Conservation (phyloP, 2,888 invertebrate species). For the Dysmachus trigonus region DNA sequence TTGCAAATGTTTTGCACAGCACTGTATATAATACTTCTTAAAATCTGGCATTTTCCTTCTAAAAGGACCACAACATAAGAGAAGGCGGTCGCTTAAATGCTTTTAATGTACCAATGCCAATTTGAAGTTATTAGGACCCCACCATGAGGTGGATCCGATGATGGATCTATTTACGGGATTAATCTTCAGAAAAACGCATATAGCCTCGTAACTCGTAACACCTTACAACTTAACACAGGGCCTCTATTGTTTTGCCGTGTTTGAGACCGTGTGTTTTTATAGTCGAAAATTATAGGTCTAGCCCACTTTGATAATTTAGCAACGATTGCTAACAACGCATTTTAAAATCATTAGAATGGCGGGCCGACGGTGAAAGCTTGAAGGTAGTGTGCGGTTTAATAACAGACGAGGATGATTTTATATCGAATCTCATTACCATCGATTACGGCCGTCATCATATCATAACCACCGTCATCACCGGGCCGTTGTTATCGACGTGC, state of each 20-base stretch:
- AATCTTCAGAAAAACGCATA: too few species aligned
- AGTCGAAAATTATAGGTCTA: not conserved
- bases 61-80: too few species aligned
- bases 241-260: not conserved
- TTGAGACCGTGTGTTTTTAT: not conserved
- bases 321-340: slow-evolving; percentile 31
- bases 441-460: slow-evolving; percentile 35
- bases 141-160: too few species aligned
- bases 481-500: not conserved
- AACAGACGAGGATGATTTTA: slow-evolving; percentile 36
- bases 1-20: too few species aligned
- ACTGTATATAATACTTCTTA: too few species aligned
- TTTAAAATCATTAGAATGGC: slow-evolving; percentile 31
- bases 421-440: slow-evolving; percentile 40
- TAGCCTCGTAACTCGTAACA: not conserved
- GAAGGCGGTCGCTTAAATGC: too few species aligned
- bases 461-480: slow-evolving; percentile 28
- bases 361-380: not conserved
- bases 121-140: too few species aligned
- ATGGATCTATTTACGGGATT: too few species aligned
- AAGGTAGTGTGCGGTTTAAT: slow-evolving; percentile 23
- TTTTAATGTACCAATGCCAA: too few species aligned
- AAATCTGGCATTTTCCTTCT: too few species aligned
- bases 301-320: not conserved
- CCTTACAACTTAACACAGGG: not conserved